Conservation (phyloP, 1,140 invertebrate genomes). For the Dreissena rostriformis region DNA sequence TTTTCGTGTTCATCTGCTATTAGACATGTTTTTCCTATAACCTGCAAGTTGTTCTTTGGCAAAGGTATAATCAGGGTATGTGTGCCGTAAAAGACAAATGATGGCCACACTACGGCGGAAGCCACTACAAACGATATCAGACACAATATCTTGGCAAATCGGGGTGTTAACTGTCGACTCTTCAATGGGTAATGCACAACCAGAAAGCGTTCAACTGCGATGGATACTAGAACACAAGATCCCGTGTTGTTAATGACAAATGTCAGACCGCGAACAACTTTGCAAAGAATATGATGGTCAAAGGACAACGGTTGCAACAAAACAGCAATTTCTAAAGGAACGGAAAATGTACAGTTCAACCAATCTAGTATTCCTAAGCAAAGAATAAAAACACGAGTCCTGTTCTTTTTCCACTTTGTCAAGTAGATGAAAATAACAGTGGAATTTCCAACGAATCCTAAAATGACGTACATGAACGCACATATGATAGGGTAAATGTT, state of each 20-base stretch:
- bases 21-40: constrained; percentile 40
- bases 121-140: constrained; percentile 26
- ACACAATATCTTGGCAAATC: constrained; percentile 44
- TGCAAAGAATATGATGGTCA: constrained; percentile 42
- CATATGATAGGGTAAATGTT: constrained; percentile 34
- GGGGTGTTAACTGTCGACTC: constrained; percentile 30
- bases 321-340: constrained; percentile 46
- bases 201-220: constrained; percentile 51
- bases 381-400: constrained; percentile 44
- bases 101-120: constrained; percentile 30
- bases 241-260: constrained; percentile 52
- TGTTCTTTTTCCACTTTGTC: constrained; percentile 48
- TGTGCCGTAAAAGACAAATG: constrained; percentile 46
- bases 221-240: constrained; percentile 33
- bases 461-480: constrained; percentile 8
- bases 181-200: constrained; percentile 42
- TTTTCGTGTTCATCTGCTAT: constrained; percentile 36
- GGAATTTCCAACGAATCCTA: constrained; percentile 40
- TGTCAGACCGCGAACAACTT: constrained; percentile 33
- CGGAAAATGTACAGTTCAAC: constrained; percentile 48
- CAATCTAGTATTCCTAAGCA: constrained; percentile 31
- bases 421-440: constrained; percentile 43
- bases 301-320: constrained; percentile 23
- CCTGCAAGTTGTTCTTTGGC: background rate
- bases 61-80: constrained; percentile 17